Conservation (phyloP, 2,888 invertebrate species). For the Sinopyrophorus schimmeli region DNA sequence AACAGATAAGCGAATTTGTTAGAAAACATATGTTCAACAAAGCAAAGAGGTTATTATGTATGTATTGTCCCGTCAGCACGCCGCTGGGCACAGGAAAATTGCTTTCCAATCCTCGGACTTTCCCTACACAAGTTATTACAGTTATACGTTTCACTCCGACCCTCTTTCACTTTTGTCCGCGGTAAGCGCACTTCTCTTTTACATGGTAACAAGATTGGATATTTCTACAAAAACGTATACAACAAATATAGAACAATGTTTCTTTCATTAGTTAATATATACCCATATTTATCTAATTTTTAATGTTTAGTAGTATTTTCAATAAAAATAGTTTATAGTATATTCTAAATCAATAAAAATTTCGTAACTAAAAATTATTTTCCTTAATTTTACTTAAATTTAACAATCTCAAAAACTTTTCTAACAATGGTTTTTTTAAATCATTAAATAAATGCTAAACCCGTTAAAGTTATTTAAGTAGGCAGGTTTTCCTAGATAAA, state of each 20-base stretch:
- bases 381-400: too few species aligned
- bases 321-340: too few species aligned
- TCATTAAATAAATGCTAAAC: too few species aligned
- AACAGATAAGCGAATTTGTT: slow-evolving; percentile 29
- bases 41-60: slow-evolving; percentile 33
- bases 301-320: too few species aligned
- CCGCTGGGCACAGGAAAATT: slow-evolving; percentile 40
- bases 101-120: slow-evolving; percentile 45
- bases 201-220: slow-evolving; percentile 24
- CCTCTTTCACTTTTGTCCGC: slow-evolving; percentile 31
- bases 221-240: slow-evolving; percentile 14
- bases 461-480: too few species aligned
- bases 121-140: slow-evolving; percentile 40
- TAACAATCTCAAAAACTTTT: too few species aligned
- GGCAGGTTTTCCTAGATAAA: too few species aligned
- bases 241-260: not conserved
- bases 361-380: too few species aligned
- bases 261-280: too few species aligned
- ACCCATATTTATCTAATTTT: too few species aligned
- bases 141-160: slow-evolving; percentile 37
- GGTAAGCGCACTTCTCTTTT: slow-evolving; percentile 22
- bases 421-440: too few species aligned
- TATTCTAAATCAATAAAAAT: too few species aligned
- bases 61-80: slow-evolving; percentile 35
- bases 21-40: slow-evolving; percentile 32